These are phyloP conservation scores for Drosophila murphyi DNA, from an alignment of 1,140 invertebrate species.

Conservation along the genomic window DNA sequence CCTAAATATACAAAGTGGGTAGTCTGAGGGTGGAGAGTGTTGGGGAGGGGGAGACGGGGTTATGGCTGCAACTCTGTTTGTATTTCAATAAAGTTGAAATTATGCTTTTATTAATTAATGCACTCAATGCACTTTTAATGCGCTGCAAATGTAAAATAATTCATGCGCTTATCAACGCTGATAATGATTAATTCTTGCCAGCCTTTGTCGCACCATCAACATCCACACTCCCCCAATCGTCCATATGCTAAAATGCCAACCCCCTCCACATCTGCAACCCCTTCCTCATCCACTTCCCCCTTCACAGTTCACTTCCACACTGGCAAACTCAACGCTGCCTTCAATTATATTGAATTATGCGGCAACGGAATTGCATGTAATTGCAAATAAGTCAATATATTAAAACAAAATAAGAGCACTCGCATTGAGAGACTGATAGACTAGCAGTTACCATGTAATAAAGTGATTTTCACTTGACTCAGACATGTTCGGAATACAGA, in stretches of 20 bases:
- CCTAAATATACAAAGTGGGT: conserved; percentile 13
- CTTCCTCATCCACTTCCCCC: conserved; percentile 1
- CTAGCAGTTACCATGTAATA: background rate
- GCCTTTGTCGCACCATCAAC: conserved; percentile 37
- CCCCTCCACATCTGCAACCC: background rate
- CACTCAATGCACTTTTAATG: conserved; percentile 77
- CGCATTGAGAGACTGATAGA: too few species aligned
- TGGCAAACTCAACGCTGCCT: conserved; percentile 14
- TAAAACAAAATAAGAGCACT: background rate
- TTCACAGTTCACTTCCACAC: background rate
- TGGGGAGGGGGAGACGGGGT: background rate
- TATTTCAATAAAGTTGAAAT: conserved; percentile 23
- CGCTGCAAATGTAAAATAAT: conserved; percentile 75
- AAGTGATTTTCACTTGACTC: too few species aligned
- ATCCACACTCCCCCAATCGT: background rate
- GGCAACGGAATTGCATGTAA: conserved; percentile 42
- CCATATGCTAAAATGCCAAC: background rate
- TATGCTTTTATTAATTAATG: conserved; percentile 68
- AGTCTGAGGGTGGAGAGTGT: too few species aligned
- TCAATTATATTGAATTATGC: conserved; percentile 59
- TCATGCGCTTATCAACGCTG: conserved; percentile 73
- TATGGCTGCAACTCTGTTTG: background rate
- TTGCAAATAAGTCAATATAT: conserved; percentile 45
- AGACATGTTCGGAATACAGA: too few species aligned
- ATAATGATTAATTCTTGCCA: conserved; percentile 76